A percentile compares a stretch with the other conserved stretches of the same genome.
phyloP scores from a whole-genome alignment of 2,113 vertebrate species.

The Poicephalus meyeri region DNA sequence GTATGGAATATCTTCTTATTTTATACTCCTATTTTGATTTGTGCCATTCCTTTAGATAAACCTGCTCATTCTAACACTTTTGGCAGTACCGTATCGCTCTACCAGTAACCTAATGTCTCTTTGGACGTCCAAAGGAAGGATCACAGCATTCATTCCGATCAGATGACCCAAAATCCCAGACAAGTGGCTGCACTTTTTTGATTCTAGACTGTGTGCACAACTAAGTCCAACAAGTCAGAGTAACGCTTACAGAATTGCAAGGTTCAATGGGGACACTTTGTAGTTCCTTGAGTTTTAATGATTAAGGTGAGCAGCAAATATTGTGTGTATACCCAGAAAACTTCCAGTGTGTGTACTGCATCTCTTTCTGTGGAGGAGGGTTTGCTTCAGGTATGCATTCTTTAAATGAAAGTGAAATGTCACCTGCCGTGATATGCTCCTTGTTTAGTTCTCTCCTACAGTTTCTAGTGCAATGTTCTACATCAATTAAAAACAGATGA shows the following conservation, averaged over 20 bases:
- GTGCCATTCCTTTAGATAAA: background rate
- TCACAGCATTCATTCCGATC: background rate
- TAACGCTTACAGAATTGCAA: background rate
- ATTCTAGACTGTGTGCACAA: background rate
- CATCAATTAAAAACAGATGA: slow-evolving; percentile 73
- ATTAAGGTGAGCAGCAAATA: background rate
- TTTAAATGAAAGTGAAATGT: background rate
- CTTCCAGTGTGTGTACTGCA: background rate
- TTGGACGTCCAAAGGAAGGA: background rate
- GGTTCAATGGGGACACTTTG: background rate
- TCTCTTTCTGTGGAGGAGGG: background rate
- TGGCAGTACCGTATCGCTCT: background rate
- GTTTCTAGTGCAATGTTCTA: slow-evolving; percentile 50
- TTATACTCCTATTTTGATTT: background rate
- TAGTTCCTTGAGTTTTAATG: background rate
- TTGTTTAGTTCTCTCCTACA: slow-evolving; percentile 23
- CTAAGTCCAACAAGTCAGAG: background rate
- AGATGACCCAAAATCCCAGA: background rate
- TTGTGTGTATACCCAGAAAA: background rate
- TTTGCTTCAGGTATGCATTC: background rate
- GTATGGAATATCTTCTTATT: background rate
- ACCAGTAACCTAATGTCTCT: background rate
- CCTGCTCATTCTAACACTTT: background rate
- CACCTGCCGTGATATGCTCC: background rate
- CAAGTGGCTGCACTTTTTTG: background rate